Evolutionary conservation across 2,113 vertebrate genomes (phyloP).

Genomic region (Uria aalge): DNA sequence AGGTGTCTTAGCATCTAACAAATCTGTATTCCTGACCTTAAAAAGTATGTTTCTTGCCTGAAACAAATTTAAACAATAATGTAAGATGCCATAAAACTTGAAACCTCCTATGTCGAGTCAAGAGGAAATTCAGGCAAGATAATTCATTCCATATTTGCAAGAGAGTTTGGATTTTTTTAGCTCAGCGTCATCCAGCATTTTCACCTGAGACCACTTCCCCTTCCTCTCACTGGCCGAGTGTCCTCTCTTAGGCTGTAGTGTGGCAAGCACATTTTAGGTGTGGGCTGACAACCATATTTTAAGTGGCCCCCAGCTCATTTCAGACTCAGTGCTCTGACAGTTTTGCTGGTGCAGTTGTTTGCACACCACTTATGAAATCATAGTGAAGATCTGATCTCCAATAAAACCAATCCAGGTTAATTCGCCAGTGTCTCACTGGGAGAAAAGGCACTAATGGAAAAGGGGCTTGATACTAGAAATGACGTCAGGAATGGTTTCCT

Average conservation of each 20-base stretch:
- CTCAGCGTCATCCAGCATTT: neutral
- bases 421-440: rapidly evolving
- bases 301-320: neutral
- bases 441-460: neutral
- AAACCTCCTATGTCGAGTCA: constrained; percentile 29
- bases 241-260: neutral
- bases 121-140: neutral
- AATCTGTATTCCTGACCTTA: constrained; percentile 59
- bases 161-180: neutral
- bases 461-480: rapidly evolving
- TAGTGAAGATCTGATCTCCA: rapidly evolving
- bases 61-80: constrained; percentile 60
- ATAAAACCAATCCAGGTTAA: neutral
- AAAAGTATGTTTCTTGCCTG: constrained; percentile 64
- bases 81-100: constrained; percentile 56
- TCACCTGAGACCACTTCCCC: neutral
- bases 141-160: neutral
- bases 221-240: neutral
- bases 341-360: neutral
- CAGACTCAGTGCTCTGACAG: neutral
- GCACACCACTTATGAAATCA: neutral
- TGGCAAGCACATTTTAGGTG: neutral
- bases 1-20: constrained; percentile 63
- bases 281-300: neutral
- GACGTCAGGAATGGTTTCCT: neutral